These are phyloP conservation scores for Callorhinus ursinus DNA, from an alignment of 2,113 vertebrate genomes.

Conservation along the genomic window DNA sequence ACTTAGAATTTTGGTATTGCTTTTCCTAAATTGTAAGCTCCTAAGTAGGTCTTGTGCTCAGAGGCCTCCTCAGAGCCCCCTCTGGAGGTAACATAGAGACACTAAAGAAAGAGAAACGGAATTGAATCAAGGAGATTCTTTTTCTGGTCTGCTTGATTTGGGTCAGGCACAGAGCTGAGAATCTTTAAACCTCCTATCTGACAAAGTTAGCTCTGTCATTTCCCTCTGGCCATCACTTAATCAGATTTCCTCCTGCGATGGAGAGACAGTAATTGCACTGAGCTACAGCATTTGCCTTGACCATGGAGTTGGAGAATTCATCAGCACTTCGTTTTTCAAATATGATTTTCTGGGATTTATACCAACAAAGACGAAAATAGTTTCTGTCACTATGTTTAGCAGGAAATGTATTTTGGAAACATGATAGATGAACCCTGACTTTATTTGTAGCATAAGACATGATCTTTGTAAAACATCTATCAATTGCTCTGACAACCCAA, in stretches of 20 bases:
- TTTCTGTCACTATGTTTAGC: conserved; percentile 27
- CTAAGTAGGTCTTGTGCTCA: background rate
- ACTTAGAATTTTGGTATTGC: background rate
- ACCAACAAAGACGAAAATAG: conserved; percentile 1
- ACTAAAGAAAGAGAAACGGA: background rate
- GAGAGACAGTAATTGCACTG: background rate
- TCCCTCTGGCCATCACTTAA: background rate
- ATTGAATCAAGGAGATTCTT: background rate
- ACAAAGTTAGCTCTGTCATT: background rate
- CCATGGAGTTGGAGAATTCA: background rate
- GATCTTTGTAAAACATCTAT: conserved; percentile 45
- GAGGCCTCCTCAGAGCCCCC: background rate
- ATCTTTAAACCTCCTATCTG: background rate
- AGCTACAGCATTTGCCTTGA: background rate
- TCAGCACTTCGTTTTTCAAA: conserved; percentile 30
- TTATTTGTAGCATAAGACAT: conserved; percentile 2
- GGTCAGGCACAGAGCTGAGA: background rate
- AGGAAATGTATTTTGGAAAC: conserved; percentile 42
- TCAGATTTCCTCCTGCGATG: background rate
- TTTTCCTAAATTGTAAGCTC: background rate
- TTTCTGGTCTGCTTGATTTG: background rate
- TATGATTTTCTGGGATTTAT: conserved; percentile 4
- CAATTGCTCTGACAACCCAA: background rate
- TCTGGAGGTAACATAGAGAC: background rate
- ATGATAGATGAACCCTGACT: conserved; percentile 16